Evolutionary conservation across 2,888 invertebrate species (phyloP).

Genomic region (Cataglyphis rosenhaueri): DNA sequence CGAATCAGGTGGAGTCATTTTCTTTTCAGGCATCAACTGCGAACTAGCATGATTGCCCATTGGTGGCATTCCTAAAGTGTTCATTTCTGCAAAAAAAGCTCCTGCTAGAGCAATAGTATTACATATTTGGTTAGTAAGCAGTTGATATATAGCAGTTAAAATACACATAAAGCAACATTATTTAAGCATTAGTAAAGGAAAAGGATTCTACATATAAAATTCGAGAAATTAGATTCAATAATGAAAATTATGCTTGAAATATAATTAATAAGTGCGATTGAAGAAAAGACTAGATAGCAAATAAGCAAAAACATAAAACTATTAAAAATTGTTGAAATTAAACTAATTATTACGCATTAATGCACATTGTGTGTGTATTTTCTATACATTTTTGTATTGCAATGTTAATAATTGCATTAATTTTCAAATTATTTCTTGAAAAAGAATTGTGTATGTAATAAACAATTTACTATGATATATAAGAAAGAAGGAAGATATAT

Average conservation of each 20-base stretch:
- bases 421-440: not conserved
- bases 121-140: conserved; percentile 79
- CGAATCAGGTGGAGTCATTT: conserved; percentile 86
- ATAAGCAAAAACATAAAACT: not conserved
- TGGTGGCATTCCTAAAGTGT: conserved; percentile 80
- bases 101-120: conserved; percentile 81
- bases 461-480: not conserved
- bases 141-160: conserved; percentile 70
- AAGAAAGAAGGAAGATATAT: not conserved
- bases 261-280: not conserved
- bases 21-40: conserved; percentile 87
- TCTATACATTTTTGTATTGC: not conserved
- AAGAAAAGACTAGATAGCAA: not conserved
- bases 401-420: not conserved
- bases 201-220: not conserved
- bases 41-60: conserved; percentile 80
- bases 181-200: conserved; percentile 3
- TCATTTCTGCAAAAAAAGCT: conserved; percentile 85
- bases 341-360: not conserved
- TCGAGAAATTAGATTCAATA: not conserved
- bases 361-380: not conserved
- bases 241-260: not conserved
- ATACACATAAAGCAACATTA: conserved; percentile 24
- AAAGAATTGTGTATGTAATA: not conserved
- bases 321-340: conserved; percentile 4